A percentile compares a stretch with the other conserved stretches of the same genome.
These are phyloP conservation scores for Vireo altiloquus DNA, from an alignment of 2,113 vertebrate species.

Conservation along the genomic window DNA sequence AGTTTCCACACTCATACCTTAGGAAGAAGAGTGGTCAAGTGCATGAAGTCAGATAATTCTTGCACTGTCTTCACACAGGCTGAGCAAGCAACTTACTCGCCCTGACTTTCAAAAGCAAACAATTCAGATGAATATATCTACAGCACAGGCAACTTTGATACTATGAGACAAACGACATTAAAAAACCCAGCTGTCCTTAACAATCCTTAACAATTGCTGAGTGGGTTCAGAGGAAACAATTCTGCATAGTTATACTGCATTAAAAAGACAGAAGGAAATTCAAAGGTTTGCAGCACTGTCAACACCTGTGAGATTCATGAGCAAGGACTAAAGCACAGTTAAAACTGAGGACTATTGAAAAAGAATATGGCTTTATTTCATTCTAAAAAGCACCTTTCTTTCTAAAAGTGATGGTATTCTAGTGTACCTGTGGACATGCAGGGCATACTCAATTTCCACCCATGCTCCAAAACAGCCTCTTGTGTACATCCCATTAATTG, in stretches of 20 bases:
- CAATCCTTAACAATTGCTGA: neutral
- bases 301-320: neutral
- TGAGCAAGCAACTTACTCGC: neutral
- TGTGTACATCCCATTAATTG: accelerated
- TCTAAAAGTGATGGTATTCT: neutral
- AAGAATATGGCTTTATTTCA: neutral
- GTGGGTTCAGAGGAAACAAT: neutral
- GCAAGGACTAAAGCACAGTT: neutral
- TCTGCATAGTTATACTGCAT: neutral
- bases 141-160: neutral
- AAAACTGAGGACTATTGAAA: neutral
- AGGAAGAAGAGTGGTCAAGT: neutral
- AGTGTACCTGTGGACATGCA: neutral
- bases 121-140: neutral
- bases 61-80: neutral
- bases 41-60: neutral
- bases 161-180: neutral
- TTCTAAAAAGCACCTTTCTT: neutral
- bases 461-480: neutral
- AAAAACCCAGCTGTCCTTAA: neutral
- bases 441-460: neutral
- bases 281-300: neutral
- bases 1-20: neutral
- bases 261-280: neutral
- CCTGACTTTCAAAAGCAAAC: neutral